Percentiles rank a stretch among this genome's conserved stretches.
Evolutionary conservation across 2,888 invertebrate species (phyloP).

Genomic region (Myopa tessellatipennis): DNA sequence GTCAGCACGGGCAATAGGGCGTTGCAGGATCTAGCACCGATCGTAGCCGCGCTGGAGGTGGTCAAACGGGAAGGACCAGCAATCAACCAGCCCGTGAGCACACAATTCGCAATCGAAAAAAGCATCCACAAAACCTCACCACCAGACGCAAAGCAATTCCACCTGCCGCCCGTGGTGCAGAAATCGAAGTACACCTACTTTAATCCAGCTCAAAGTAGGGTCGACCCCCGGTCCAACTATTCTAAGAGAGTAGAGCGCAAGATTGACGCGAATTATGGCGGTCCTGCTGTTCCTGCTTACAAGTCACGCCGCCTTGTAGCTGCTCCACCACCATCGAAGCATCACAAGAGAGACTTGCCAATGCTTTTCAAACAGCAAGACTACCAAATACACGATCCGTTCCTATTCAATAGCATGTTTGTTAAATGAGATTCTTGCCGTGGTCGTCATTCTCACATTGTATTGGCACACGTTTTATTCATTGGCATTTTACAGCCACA

Average conservation of each 20-base stretch:
- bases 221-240: slow-evolving; percentile 38
- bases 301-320: slow-evolving; percentile 57
- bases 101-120: slow-evolving; percentile 60
- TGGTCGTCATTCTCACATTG: background rate
- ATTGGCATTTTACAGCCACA: slow-evolving; percentile 48
- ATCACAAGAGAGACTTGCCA: slow-evolving; percentile 23
- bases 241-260: slow-evolving; percentile 27
- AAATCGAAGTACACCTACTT: slow-evolving; percentile 61
- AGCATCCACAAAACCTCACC: slow-evolving; percentile 56
- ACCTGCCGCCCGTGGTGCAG: slow-evolving; percentile 58
- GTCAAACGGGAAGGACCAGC: slow-evolving; percentile 54
- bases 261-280: background rate
- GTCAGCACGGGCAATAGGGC: slow-evolving; percentile 51
- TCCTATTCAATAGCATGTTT: slow-evolving; percentile 59
- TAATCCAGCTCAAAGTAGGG: slow-evolving; percentile 54
- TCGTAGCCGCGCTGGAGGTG: slow-evolving; percentile 62
- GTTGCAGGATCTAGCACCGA: slow-evolving; percentile 59
- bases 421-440: slow-evolving; percentile 17
- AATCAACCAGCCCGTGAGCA: slow-evolving; percentile 44
- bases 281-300: slow-evolving; percentile 44
- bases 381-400: slow-evolving; percentile 58
- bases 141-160: slow-evolving; percentile 42
- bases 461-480: background rate
- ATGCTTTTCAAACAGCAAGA: slow-evolving; percentile 48
- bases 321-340: slow-evolving; percentile 32